Conservation (phyloP, 2,797 vertebrate genomes). For the Xiphophorus birchmanni region DNA sequence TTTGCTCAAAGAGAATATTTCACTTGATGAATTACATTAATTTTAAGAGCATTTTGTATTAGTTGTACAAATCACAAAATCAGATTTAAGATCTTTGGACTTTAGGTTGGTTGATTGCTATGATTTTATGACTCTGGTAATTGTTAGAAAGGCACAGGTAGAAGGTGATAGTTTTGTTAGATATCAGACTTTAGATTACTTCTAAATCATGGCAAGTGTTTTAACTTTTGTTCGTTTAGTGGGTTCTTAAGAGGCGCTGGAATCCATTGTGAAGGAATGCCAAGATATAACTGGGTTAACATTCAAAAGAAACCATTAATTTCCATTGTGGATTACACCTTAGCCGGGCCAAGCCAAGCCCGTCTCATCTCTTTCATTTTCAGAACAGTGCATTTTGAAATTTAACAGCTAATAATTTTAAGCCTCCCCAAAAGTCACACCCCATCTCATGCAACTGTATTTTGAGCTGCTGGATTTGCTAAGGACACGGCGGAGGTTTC, state of each 20-base stretch:
- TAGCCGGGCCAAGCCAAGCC: constrained; percentile 19
- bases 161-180: not conserved
- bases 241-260: constrained; percentile 20
- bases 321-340: constrained; percentile 46
- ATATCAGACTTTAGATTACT: not conserved
- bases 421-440: constrained; percentile 30
- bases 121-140: not conserved
- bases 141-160: not conserved
- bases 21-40: constrained; percentile 34
- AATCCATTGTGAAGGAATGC: constrained; percentile 8
- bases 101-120: not conserved
- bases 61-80: constrained; percentile 18
- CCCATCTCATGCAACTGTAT: constrained; percentile 4
- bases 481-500: constrained; percentile 22
- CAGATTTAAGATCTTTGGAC: not conserved
- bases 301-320: constrained; percentile 43
- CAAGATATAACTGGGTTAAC: constrained; percentile 47
- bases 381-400: constrained; percentile 36
- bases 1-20: constrained; percentile 9
- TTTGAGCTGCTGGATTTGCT: constrained; percentile 26
- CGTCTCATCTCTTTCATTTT: constrained; percentile 41
- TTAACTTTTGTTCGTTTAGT: constrained; percentile 27
- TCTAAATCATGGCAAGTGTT: constrained; percentile 13
- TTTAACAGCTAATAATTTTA: constrained; percentile 22
- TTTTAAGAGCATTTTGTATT: constrained; percentile 1